Base-by-base conservation (phyloP, 2,888 invertebrate genomes). In the Latrodectus hesperus region DNA sequence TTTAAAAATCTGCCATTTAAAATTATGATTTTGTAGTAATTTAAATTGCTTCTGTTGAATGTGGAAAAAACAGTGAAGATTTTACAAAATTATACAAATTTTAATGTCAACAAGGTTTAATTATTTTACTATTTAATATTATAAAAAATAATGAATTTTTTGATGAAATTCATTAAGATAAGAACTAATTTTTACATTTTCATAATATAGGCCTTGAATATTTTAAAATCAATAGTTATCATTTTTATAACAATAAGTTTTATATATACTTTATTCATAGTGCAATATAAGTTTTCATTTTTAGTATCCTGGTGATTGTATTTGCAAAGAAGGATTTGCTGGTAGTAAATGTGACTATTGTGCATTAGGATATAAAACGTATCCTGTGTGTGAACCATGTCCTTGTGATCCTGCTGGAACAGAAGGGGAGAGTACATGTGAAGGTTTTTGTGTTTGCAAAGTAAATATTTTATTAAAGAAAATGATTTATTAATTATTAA, bases 271-370 rank as follows among this genome's bases (percentile, higher is more conserved):
- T 38, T 38, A 38, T 38, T 38, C 2, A 6, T 6, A 38, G 38
- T 6, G 6, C 38, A 10, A 14, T 60, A 16, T 60, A 9, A 60
- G 3, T 60, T 60, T 16, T 17, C 22, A 65, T 68, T 90, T 90
- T 55, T 90, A 94, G 93, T 92, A 92, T 89, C 94, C 94, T n/a
- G 96, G 97, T 3, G 93, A 94, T 55, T 99, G 99, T 92, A 93
- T 94, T 68, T 99, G 99, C 92, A 94, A 94, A 89, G 94, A 95
- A 22, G 98, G 98, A 0, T 98, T 95, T 91, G 93, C 94, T 76
- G 98, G 98, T 0, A 92, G 93, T 14, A 94, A 94, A 78, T 99
- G 99, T 92, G 96, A 96, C 90, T 92, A 94, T 17, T 99, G 99
- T 92, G 95, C 95, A 0, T 93, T 94, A 0, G 96, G 97, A 3